Percentiles rank a stretch among this genome's conserved stretches.
These are phyloP conservation scores for Myioborus miniatus DNA, from an alignment of 2,797 vertebrate species.

Conservation along the genomic window DNA sequence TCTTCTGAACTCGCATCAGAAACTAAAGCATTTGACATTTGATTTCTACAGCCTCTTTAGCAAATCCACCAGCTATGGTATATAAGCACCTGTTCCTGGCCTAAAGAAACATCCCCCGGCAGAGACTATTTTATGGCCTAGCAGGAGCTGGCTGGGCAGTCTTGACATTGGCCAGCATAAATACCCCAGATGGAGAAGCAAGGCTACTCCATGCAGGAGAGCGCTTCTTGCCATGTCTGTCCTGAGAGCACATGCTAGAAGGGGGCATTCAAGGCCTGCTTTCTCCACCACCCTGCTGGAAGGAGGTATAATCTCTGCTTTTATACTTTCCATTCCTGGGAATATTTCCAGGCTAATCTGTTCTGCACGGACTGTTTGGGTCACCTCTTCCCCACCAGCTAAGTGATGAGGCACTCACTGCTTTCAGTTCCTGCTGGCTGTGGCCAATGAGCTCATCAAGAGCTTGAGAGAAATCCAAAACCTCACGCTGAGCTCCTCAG, in stretches of 20 bases:
- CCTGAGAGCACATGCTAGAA: not conserved
- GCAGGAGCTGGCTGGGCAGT: not conserved
- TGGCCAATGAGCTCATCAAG: constrained; percentile 21
- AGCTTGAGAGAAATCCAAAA: constrained; percentile 29
- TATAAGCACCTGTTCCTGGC: not conserved
- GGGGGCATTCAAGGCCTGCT: not conserved
- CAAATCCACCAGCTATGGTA: not conserved
- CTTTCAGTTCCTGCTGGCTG: not conserved
- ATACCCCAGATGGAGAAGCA: not conserved
- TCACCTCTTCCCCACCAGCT: not conserved
- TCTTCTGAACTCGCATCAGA: not conserved
- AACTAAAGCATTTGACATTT: not conserved
- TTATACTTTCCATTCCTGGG: not conserved
- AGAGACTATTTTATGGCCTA: not conserved
- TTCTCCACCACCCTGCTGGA: not conserved
- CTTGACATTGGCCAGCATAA: fast-evolving
- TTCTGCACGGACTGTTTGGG: not conserved
- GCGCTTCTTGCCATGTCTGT: not conserved
- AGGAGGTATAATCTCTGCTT: not conserved
- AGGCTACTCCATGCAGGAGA: not conserved
- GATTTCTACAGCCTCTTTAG: not conserved
- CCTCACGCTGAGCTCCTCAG: not conserved
- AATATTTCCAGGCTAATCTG: constrained; percentile 24
- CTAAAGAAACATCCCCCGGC: not conserved
- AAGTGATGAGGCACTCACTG: not conserved